Percentiles rank a stretch among this genome's conserved stretches.
Conservation (phyloP, 2,797 vertebrate genomes). For the Cryptoblepharus egeriae region DNA sequence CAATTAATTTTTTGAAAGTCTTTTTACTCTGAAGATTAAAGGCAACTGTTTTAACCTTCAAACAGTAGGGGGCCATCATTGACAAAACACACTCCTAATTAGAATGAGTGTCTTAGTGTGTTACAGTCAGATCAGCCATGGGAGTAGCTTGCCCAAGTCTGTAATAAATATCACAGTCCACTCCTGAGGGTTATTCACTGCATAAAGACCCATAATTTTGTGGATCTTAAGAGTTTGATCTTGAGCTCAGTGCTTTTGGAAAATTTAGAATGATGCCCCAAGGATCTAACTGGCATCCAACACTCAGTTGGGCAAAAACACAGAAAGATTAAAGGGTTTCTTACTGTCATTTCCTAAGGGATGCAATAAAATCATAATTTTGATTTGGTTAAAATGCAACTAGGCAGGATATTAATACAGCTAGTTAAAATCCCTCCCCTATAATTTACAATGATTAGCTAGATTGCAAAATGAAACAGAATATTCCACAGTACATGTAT, state of each 20-base stretch:
- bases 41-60: constrained; percentile 68
- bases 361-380: constrained; percentile 5
- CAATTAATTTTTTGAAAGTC: constrained; percentile 65
- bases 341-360: not conserved
- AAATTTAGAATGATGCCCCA: not conserved
- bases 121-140: constrained; percentile 68
- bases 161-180: constrained; percentile 42
- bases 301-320: not conserved
- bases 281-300: not conserved
- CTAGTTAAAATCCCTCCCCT: not conserved
- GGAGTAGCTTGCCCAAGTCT: constrained; percentile 40
- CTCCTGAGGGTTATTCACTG: constrained; percentile 1
- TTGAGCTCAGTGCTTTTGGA: constrained; percentile 6
- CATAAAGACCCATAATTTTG: constrained; percentile 5
- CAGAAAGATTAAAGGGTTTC: constrained; percentile 11
- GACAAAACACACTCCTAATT: constrained; percentile 75
- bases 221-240: constrained; percentile 3
- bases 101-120: constrained; percentile 69
- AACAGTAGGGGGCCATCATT: constrained; percentile 60
- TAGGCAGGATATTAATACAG: rapidly evolving
- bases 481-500: not conserved
- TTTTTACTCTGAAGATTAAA: constrained; percentile 74
- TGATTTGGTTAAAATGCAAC: constrained; percentile 11
- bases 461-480: not conserved
- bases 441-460: not conserved